phyloP scores from a whole-genome alignment of 2,888 invertebrate species.

The Hedya salicella region DNA sequence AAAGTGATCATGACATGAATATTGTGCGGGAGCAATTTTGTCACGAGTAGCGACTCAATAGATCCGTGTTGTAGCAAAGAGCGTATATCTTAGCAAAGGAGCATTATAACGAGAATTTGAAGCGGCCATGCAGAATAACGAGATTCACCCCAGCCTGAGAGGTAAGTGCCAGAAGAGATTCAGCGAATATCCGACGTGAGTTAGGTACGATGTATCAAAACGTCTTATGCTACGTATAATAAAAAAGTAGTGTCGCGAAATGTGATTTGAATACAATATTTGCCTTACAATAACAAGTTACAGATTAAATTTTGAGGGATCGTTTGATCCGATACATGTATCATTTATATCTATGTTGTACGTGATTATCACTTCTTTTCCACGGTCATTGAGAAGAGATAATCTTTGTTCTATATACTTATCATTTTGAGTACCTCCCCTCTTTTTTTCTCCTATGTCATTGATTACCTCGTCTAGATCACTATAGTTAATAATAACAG shows the following conservation, averaged over 20 bases:
- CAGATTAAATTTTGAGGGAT: too few relatives aligned
- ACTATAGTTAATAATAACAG: too few relatives aligned
- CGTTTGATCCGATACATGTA: too few relatives aligned
- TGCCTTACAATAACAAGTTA: not conserved
- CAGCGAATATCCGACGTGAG: slow-evolving; percentile 45
- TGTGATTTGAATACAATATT: not conserved
- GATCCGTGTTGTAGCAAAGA: slow-evolving; percentile 37
- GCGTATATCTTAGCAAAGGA: slow-evolving; percentile 41
- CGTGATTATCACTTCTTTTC: too few relatives aligned
- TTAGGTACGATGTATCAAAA: slow-evolving; percentile 44
- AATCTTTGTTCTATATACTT: too few relatives aligned
- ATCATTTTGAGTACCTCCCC: too few relatives aligned
- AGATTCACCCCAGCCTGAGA: slow-evolving; percentile 57
- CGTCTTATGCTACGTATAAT: not conserved
- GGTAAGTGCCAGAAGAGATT: slow-evolving; percentile 59
- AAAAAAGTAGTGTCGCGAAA: not conserved
- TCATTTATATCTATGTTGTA: too few relatives aligned
- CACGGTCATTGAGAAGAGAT: too few relatives aligned
- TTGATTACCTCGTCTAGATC: too few relatives aligned
- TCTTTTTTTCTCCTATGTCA: too few relatives aligned
- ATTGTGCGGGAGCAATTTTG: slow-evolving; percentile 16
- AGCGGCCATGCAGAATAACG: slow-evolving; percentile 65
- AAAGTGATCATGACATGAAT: slow-evolving; percentile 20
- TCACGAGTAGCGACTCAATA: slow-evolving; percentile 35
- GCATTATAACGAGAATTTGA: slow-evolving; percentile 57